phyloP scores from a whole-genome alignment of 1,140 invertebrate genomes.

The Neodiprion lecontei region DNA sequence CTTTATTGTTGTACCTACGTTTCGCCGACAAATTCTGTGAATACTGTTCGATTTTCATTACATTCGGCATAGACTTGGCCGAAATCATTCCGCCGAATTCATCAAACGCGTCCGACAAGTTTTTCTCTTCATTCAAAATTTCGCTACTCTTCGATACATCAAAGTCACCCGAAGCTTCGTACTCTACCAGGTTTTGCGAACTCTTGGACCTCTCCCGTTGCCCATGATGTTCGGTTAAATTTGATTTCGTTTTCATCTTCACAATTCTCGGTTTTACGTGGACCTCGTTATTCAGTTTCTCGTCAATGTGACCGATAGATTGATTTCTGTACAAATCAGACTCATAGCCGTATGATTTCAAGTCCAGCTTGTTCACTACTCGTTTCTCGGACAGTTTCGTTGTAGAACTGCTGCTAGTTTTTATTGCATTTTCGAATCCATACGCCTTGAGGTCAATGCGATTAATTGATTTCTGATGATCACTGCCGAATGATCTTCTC shows the following conservation, averaged over 20 bases:
- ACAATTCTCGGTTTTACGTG: slow-evolving; percentile 32
- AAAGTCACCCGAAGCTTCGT: slow-evolving; percentile 21
- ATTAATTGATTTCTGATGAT: slow-evolving; percentile 38
- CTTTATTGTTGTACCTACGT: slow-evolving; percentile 11
- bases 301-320: slow-evolving; percentile 47
- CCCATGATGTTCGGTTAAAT: slow-evolving; percentile 27
- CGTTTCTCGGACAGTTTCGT: slow-evolving; percentile 26
- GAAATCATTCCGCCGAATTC: slow-evolving; percentile 37
- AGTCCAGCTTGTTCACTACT: slow-evolving; percentile 48
- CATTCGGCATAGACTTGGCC: slow-evolving; percentile 53
- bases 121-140: slow-evolving; percentile 23
- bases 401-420: slow-evolving; percentile 26
- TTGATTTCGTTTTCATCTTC: slow-evolving; percentile 39
- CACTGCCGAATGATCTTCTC: slow-evolving; percentile 27
- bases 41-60: slow-evolving; percentile 31
- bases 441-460: slow-evolving; percentile 51
- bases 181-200: slow-evolving; percentile 10
- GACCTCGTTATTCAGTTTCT: slow-evolving; percentile 16
- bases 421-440: slow-evolving; percentile 45
- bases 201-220: slow-evolving; percentile 26
- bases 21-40: slow-evolving; percentile 24
- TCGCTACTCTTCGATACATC: slow-evolving; percentile 29
- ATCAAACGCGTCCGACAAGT: slow-evolving; percentile 13
- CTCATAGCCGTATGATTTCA: slow-evolving; percentile 49
- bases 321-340: slow-evolving; percentile 45